Evolutionary conservation across 2,113 vertebrate species (phyloP), one percentile per base, ranked within the genome.

Genomic region (Trichomycterus rosablanca): DNA sequence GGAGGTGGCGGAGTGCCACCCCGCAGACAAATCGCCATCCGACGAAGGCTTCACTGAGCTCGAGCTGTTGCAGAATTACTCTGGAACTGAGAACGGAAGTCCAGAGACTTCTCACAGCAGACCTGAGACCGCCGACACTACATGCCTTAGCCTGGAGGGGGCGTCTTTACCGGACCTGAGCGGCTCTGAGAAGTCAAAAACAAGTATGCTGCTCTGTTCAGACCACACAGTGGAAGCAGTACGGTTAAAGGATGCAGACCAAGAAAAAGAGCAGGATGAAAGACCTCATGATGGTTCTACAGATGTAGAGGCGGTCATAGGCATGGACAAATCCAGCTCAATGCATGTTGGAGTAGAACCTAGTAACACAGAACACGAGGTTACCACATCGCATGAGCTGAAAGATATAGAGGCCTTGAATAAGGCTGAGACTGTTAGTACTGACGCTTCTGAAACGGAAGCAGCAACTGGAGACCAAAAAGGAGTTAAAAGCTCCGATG

Each of bases 31-130:
- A 62, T 84, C 86, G 2, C 86, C 82, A 0, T 87, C 85, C 0
- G 87, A 88, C 4, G 86, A 89, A 71, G 87, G 86, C 7, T 88
- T 89, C 63, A 88, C 87, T 1, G 87, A 87, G 24, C 66, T 89
- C 59, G 82, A 88, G 70, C 74, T 80, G 1, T 65, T 67, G 7
- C 59, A 63, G 37, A 50, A 44, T 5, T 59, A 72, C 19, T 37
- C 45, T 4, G 42, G 63, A 0, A 78, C 74, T 0, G 50, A 82
- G 19, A 78, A 72, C 0, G 72, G 71, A 6, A 80, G 60, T 66
- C 55, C 56, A 0, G 83, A 79, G 2, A 78, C 78, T 1, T 44
- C 42, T 0, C 68, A 68, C 32, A 71, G 26, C 23, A 42, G 8
- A 24, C 64, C 56, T 5, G 66, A 71, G 40, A 58, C 68, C 1